Percentiles rank a stretch among this genome's conserved stretches.
phyloP scores from a whole-genome alignment of 2,888 invertebrate species.

The Aporophyla nigra region DNA sequence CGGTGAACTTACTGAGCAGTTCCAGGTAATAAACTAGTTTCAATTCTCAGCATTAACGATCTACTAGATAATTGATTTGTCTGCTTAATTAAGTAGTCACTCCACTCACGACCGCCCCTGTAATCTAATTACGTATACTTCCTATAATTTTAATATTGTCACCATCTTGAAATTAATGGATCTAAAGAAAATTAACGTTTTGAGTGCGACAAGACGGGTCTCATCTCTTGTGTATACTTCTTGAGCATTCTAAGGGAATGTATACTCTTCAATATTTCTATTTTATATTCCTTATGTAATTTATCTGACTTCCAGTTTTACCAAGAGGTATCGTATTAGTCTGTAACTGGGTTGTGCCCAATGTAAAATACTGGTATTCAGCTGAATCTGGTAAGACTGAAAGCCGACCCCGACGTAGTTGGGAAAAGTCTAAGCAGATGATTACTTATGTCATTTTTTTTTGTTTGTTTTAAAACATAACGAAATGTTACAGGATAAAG shows the following conservation, averaged over 20 bases:
- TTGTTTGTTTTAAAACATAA: background rate
- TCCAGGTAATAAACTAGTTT: slow-evolving; percentile 11
- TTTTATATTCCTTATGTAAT: background rate
- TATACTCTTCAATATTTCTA: background rate
- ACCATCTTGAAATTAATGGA: slow-evolving; percentile 63
- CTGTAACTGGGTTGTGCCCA: no score
- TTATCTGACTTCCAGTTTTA: no score
- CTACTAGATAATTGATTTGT: slow-evolving; percentile 59
- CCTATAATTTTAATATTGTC: slow-evolving; percentile 64
- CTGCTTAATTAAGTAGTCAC: slow-evolving; percentile 61
- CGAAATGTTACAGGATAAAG: background rate
- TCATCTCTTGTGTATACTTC: slow-evolving; percentile 34
- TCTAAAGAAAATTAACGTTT: slow-evolving; percentile 61
- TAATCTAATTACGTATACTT: slow-evolving; percentile 60
- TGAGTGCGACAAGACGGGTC: slow-evolving; percentile 32
- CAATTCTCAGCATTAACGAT: slow-evolving; percentile 35
- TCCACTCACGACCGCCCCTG: slow-evolving; percentile 43
- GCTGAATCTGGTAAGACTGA: no score
- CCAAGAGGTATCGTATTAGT: no score
- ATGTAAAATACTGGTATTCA: no score
- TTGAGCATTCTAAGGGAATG: slow-evolving; percentile 22
- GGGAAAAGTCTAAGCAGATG: no score
- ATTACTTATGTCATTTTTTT: no score
- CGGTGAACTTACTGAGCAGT: background rate
- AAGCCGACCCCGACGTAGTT: no score